These are phyloP conservation scores for Cirrhinus molitorella DNA, from an alignment of 2,797 vertebrate species.

Conservation along the genomic window DNA sequence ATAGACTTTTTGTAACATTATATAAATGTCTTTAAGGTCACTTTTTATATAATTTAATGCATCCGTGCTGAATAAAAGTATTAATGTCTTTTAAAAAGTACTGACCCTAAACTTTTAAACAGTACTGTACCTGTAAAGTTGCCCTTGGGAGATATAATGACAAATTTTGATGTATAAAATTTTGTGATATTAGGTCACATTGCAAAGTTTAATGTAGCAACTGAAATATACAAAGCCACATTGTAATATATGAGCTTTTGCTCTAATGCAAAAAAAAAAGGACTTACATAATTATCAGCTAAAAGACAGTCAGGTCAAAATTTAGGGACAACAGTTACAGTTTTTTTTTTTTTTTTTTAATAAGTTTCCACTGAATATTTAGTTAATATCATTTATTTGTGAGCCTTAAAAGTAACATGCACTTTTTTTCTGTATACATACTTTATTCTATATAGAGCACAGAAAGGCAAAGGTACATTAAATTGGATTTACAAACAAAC, in stretches of 20 bases:
- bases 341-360: background rate
- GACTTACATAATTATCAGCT: background rate
- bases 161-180: background rate
- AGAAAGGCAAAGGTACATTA: conserved; percentile 63
- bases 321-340: background rate
- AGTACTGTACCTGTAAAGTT: background rate
- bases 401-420: conserved; percentile 11
- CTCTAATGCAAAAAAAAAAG: background rate
- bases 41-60: background rate
- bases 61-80: conserved; percentile 6
- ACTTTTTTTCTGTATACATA: conserved; percentile 10
- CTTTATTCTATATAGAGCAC: conserved; percentile 16
- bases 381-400: background rate
- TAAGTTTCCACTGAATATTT: background rate
- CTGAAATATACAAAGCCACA: background rate
- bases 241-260: background rate
- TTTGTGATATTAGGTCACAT: background rate
- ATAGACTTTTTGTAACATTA: background rate
- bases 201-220: background rate
- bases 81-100: background rate
- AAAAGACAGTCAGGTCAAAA: background rate
- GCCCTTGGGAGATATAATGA: background rate
- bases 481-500: conserved; percentile 80
- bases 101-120: background rate
- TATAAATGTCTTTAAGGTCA: background rate